These are phyloP conservation scores for Coleophora deauratella DNA, from an alignment of 2,888 invertebrate species.

Conservation along the genomic window DNA sequence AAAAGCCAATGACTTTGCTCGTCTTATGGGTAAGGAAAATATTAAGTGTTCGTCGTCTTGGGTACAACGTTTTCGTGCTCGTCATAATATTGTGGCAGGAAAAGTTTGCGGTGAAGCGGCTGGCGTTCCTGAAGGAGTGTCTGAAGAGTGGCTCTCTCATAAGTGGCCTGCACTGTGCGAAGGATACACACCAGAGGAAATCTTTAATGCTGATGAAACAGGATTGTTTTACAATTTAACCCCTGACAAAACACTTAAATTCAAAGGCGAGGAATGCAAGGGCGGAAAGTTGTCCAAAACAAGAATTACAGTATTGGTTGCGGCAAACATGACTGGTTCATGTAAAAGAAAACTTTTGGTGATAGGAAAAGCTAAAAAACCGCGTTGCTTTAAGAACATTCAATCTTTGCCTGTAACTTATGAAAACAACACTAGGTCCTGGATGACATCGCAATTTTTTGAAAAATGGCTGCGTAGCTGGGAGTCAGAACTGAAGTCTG, in stretches of 20 bases:
- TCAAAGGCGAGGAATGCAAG: constrained; percentile 24
- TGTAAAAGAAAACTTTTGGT: constrained; percentile 27
- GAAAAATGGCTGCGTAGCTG: constrained; percentile 21
- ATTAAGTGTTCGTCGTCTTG: constrained; percentile 21
- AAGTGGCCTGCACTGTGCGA: constrained; percentile 21
- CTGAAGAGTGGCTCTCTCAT: constrained; percentile 18
- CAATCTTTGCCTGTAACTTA: constrained; percentile 21
- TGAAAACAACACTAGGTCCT: constrained; percentile 27
- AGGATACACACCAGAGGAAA: constrained; percentile 19
- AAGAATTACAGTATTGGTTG: constrained; percentile 28
- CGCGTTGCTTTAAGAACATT: constrained; percentile 25
- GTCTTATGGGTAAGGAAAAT: constrained; percentile 14
- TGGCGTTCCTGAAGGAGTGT: constrained; percentile 16
- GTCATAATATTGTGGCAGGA: constrained; percentile 23
- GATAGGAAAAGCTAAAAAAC: constrained; percentile 31
- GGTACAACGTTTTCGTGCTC: constrained; percentile 23
- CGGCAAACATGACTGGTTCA: constrained; percentile 29
- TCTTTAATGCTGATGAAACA: constrained; percentile 27
- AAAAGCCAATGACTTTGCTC: constrained; percentile 20
- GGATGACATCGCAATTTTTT: constrained; percentile 33
- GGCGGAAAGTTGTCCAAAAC: constrained; percentile 35
- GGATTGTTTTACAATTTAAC: constrained; percentile 23
- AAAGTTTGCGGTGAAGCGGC: constrained; percentile 25
- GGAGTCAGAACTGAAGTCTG: constrained; percentile 20
- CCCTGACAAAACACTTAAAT: constrained; percentile 24